These are phyloP conservation scores for Channa maculata DNA, from an alignment of 2,113 vertebrate species.

Conservation along the genomic window DNA sequence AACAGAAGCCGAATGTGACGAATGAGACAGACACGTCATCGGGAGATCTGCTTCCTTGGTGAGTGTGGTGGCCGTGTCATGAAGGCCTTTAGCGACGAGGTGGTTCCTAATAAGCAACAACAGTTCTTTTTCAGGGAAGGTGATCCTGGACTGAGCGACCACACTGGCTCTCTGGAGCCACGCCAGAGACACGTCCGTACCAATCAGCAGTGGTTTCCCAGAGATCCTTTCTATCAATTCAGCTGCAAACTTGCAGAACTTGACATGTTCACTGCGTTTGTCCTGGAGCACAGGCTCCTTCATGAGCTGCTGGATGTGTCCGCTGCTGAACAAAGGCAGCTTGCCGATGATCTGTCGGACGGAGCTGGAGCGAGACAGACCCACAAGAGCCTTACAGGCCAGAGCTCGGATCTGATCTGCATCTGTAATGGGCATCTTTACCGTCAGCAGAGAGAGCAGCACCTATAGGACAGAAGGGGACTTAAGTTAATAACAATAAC, in stretches of 20 bases:
- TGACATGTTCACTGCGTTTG: slow-evolving; percentile 97
- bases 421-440: slow-evolving; percentile 98
- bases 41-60: slow-evolving; percentile 97
- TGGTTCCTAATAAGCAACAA: slow-evolving; percentile 96
- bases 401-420: slow-evolving; percentile 96
- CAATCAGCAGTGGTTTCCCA: slow-evolving; percentile 94
- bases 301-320: slow-evolving; percentile 99
- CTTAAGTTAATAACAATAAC: slow-evolving; percentile 14
- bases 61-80: slow-evolving; percentile 90
- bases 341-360: slow-evolving; percentile 99
- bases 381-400: slow-evolving; percentile 96
- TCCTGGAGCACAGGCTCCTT: slow-evolving; percentile 98
- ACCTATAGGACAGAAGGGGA: slow-evolving; percentile 69
- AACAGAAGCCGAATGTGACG: slow-evolving; percentile 81
- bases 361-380: slow-evolving; percentile 91
- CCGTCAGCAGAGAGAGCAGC: slow-evolving; percentile 92
- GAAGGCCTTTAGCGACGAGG: slow-evolving; percentile 95
- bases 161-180: slow-evolving; percentile 95
- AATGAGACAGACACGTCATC: slow-evolving; percentile 90
- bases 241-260: slow-evolving; percentile 96
- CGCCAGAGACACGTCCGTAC: slow-evolving; percentile 95
- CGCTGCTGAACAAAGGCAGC: slow-evolving; percentile 96
- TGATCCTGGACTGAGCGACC: slow-evolving; percentile 97
- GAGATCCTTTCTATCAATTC: slow-evolving; percentile 97
- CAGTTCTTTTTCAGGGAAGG: slow-evolving; percentile 96